Evolutionary conservation across 2,888 invertebrate species (phyloP).

Genomic region (Gibbula magus): DNA sequence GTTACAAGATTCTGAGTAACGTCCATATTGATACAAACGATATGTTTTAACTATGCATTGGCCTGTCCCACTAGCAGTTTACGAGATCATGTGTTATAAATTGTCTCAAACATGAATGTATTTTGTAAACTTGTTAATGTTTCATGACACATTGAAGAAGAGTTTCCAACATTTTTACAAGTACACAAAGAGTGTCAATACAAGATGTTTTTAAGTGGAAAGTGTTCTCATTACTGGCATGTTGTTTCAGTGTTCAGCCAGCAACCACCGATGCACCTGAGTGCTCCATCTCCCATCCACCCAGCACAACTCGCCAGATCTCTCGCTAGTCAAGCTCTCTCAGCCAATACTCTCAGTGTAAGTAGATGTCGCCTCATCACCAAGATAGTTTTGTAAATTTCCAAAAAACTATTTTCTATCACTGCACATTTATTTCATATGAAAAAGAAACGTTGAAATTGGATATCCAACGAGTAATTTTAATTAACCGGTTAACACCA

Average conservation of each 20-base stretch:
- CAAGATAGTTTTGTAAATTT: too few species aligned
- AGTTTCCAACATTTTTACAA: not conserved
- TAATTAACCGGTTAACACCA: too few species aligned
- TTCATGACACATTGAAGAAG: too few species aligned
- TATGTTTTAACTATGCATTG: not conserved
- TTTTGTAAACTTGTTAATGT: not conserved
- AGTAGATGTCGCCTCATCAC: slow-evolving; percentile 26
- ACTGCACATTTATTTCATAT: too few species aligned
- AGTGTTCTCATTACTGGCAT: not conserved
- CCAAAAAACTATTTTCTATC: too few species aligned
- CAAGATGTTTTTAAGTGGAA: not conserved
- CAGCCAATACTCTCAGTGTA: slow-evolving; percentile 52
- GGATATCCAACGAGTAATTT: too few species aligned
- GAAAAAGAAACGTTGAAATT: too few species aligned
- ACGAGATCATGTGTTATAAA: not conserved
- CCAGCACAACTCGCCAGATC: slow-evolving; percentile 60
- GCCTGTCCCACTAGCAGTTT: not conserved
- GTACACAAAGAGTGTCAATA: not conserved
- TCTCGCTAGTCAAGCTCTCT: slow-evolving; percentile 30
- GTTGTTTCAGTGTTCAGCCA: slow-evolving; percentile 74
- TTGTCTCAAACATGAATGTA: not conserved
- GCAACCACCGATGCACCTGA: slow-evolving; percentile 74
- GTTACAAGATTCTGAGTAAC: too few species aligned
- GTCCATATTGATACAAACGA: too few species aligned
- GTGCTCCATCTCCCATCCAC: slow-evolving; percentile 75